Evolutionary conservation across 2,797 vertebrate species (phyloP), one percentile per base, ranked within the genome.

Genomic region (Prionace glauca): DNA sequence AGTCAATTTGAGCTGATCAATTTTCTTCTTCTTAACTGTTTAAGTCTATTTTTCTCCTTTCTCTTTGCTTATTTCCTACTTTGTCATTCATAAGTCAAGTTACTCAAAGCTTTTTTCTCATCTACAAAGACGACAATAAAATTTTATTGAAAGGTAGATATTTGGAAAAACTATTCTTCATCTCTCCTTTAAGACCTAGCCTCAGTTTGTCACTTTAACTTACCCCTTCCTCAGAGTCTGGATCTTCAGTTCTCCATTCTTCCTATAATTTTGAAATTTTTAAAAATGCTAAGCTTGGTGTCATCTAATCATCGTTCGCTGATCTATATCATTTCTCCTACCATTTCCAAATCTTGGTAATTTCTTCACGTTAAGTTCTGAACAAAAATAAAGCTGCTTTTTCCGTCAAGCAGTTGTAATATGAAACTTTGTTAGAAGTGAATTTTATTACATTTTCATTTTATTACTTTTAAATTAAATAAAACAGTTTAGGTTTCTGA

Each of bases 361-460:
- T 62, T 90, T 26, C 56, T 90, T 92, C n/a, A 92, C 16, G 18
- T 92, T n/a, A n/a, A 0, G 60, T 32, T 67, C n/a, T 65, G 62
- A 67, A 20, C 26, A 81, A 41, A 81, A 81, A 41, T 67, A 81
- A 81, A 65, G 32, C 32, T 92, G 4, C n/a, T 88, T 88, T 88
- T 60, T 65, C 12, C 3, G 32, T 36, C 60, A 92, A 65, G 60
- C 62, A 92, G 18, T 65, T 65, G 29, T 36, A 90, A 90, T 65
- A 65, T 62, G 60, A 90, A 90, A 62, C 87, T 90, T 88, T 2
- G n/a, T 65, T 14, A 92, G 65, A 41, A 92, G n/a, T 65, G 20
- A 67, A 32, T 92, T 67, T 92, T 92, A 92, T 67, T 92, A n/a
- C 32, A 36, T 65, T 67, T 92, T 92, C 62, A 7, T 90, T 90